Percentiles rank a stretch among this genome's conserved stretches.
Conservation (phyloP, 2,888 invertebrate species). For the Andrena bucephala region DNA sequence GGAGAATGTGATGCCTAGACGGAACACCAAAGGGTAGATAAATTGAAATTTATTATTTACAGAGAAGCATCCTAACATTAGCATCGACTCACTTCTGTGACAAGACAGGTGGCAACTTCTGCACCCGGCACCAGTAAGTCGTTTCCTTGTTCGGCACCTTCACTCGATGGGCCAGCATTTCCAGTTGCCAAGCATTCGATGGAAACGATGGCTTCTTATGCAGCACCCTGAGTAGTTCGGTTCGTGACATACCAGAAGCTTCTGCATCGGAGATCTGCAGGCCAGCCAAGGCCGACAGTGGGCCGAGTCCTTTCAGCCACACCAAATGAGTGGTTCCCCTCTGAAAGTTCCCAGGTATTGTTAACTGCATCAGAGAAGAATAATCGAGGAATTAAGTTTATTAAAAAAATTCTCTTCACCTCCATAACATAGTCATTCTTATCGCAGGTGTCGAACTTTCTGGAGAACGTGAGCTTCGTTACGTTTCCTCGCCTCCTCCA, state of each 20-base stretch:
- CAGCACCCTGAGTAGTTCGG: conserved; percentile 88
- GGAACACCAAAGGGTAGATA: neutral
- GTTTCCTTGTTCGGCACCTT: conserved; percentile 94
- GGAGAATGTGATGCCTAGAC: conserved; percentile 81
- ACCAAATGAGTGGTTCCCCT: conserved; percentile 95
- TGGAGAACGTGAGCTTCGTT: conserved; percentile 90
- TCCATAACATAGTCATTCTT: conserved; percentile 90
- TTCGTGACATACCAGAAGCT: conserved; percentile 91
- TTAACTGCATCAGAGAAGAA: too few relatives aligned
- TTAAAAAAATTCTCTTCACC: conserved; percentile 85
- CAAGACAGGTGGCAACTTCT: conserved; percentile 91
- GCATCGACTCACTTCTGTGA: conserved; percentile 88
- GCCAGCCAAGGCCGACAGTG: conserved; percentile 89
- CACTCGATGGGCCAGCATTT: conserved; percentile 88
- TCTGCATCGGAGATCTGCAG: conserved; percentile 87
- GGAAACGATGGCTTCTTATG: conserved; percentile 84
- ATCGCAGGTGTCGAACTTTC: conserved; percentile 95
- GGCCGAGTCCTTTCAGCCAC: conserved; percentile 93
- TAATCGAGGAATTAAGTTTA: neutral
- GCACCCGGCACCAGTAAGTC: conserved; percentile 98
- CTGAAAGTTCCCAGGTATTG: conserved; percentile 84
- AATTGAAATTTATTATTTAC: conserved; percentile 81
- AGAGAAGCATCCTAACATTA: neutral
- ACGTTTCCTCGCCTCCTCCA: conserved; percentile 86
- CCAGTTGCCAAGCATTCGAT: conserved; percentile 87